Base-by-base conservation (phyloP, 1,140 invertebrate genomes). In the Ridgeia piscesae region DNA sequence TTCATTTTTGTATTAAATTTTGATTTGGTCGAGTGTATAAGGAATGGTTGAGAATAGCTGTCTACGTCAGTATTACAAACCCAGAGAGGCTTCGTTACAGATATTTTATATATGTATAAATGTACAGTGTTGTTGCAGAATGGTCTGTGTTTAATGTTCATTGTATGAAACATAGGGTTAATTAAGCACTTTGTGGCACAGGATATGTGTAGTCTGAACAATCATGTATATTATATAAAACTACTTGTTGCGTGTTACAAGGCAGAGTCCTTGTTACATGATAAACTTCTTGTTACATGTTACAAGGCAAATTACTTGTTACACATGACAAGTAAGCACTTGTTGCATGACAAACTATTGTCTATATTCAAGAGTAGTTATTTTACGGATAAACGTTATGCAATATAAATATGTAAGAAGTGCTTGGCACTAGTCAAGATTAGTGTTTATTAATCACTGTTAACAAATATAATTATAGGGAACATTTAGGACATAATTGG, bases 181-280 rank as follows among this genome's bases (percentile, higher is more conserved):
- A 77, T 77, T 77, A 77, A 77, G 58, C 58, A 77, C 58, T 77
- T 77, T 77, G 58, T 77, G 58, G 27, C 58, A 77, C 58, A 77
- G 58, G 58, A 77, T 77, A 77, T 1, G 58, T 77, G 17, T 17
- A 31, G 8, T 77, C 8, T 77, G 58, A 77, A 77, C 58, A 77
- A 77, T 31, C 58, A 77, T 77, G 58, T 77, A 6, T 42, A 21
- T 21, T 31, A 77, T 77, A 31, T 27, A 77, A 77, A 77, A 77
- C 17, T 77, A 77, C 58, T 50, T 50, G 48, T 50, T 50, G 21
- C 48, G 27, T 77, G 58, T 77, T 77, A 77, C 58, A 77, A 77
- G 42, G 42, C 42, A 42, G 11, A 42, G 42, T 77, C 4, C 58
- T 77, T 77, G 58, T 77, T 77, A 77, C 58, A 77, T 77, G 58